phyloP scores from a whole-genome alignment of 1,140 invertebrate species.

The Diploscapter pachys region DNA sequence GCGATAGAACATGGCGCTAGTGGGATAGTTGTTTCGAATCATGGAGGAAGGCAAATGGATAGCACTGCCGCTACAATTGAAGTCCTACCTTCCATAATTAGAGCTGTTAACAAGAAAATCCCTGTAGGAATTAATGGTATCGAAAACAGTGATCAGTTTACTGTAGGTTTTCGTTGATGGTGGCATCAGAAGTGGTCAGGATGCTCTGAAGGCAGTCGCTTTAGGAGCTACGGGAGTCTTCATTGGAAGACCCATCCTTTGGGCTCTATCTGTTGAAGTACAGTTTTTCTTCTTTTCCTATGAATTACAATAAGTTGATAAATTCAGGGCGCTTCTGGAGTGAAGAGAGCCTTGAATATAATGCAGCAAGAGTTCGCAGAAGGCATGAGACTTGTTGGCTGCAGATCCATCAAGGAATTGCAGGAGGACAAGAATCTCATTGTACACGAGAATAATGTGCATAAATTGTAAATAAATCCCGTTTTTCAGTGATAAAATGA shows the following conservation, averaged over 20 bases:
- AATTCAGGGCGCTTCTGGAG: slow-evolving; percentile 72
- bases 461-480: no score
- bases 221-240: slow-evolving; percentile 82
- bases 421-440: slow-evolving; percentile 37
- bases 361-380: slow-evolving; percentile 75
- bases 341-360: slow-evolving; percentile 71
- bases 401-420: slow-evolving; percentile 41
- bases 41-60: slow-evolving; percentile 64
- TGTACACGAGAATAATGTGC: slow-evolving; percentile 32
- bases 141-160: slow-evolving; percentile 62
- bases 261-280: slow-evolving; percentile 73
- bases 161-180: slow-evolving; percentile 76
- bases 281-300: slow-evolving; percentile 39
- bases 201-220: slow-evolving; percentile 85
- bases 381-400: slow-evolving; percentile 69
- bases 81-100: slow-evolving; percentile 76
- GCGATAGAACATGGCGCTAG: slow-evolving; percentile 72
- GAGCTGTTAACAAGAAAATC: slow-evolving; percentile 69
- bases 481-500: no score
- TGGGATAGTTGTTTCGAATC: slow-evolving; percentile 73
- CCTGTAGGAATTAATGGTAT: slow-evolving; percentile 27
- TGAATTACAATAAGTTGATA: slow-evolving; percentile 2
- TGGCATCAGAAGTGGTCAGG: slow-evolving; percentile 77
- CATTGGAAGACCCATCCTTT: slow-evolving; percentile 79
- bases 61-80: slow-evolving; percentile 67